Conservation (phyloP, 2,113 vertebrate species). For the Stomatorhinus ivindoensis region DNA sequence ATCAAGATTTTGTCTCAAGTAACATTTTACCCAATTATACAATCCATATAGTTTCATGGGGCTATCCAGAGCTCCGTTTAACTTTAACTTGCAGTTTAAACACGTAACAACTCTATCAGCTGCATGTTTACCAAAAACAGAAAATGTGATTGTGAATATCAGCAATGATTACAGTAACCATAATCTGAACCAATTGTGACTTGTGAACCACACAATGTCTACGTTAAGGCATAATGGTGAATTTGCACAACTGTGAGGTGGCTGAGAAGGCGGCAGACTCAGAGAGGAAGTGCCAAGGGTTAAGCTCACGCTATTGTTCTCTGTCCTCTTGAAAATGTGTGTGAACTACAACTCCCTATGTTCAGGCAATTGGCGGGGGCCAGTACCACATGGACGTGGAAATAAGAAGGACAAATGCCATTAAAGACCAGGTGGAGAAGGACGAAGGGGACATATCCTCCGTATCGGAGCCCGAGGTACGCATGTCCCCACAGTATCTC, state of each 20-base stretch:
- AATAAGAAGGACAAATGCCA: background rate
- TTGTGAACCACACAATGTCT: background rate
- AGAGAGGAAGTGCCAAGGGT: background rate
- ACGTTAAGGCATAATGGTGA: background rate
- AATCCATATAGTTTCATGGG: background rate
- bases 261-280: background rate
- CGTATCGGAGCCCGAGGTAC: background rate
- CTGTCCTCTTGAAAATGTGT: background rate
- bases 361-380: conserved; percentile 15
- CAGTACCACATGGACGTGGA: conserved; percentile 12
- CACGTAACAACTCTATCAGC: background rate
- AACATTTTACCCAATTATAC: background rate
- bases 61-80: background rate
- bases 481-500: background rate
- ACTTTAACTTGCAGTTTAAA: background rate
- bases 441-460: background rate
- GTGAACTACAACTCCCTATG: background rate
- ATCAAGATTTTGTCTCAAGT: background rate
- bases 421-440: background rate
- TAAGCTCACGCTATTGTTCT: background rate
- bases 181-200: background rate
- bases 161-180: background rate
- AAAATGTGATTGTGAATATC: background rate
- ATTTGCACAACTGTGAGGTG: background rate
- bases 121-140: background rate